Percentiles rank a stretch among this genome's conserved stretches.
These are phyloP conservation scores for Falco berigora DNA, from an alignment of 2,797 vertebrate genomes.

Conservation along the genomic window DNA sequence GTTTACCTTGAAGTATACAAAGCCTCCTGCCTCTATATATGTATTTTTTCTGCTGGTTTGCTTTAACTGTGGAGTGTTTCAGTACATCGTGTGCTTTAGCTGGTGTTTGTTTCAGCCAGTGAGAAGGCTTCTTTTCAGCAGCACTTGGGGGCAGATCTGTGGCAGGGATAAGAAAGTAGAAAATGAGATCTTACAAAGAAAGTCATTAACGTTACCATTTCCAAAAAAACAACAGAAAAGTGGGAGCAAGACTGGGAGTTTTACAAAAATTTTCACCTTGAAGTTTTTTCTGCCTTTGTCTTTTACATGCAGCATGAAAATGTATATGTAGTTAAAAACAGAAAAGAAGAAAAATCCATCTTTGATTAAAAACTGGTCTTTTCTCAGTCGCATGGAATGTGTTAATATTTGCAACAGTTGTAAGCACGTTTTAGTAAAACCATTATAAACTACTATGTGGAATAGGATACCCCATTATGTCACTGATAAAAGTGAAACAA, in stretches of 20 bases:
- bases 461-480: slow-evolving; percentile 28
- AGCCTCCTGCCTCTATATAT: neutral
- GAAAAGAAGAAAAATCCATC: neutral
- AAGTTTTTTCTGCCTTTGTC: neutral
- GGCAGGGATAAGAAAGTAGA: slow-evolving; percentile 51
- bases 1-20: neutral
- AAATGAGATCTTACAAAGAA: slow-evolving; percentile 50
- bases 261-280: neutral
- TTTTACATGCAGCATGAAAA: neutral
- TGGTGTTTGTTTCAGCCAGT: neutral
- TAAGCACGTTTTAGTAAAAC: slow-evolving; percentile 34
- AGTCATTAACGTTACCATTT: slow-evolving; percentile 42
- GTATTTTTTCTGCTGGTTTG: neutral
- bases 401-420: slow-evolving; percentile 58
- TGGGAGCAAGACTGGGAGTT: neutral
- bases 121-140: neutral
- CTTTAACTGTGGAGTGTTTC: neutral
- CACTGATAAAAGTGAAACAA: slow-evolving; percentile 53
- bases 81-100: accelerated
- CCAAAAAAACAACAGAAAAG: slow-evolving; percentile 27
- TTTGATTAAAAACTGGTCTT: neutral
- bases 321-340: neutral
- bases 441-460: neutral
- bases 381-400: neutral
- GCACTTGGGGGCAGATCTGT: neutral